Percentiles rank a stretch among this genome's conserved stretches.
These are phyloP conservation scores for Pollenia labialis DNA, from an alignment of 2,888 invertebrate genomes.

Conservation along the genomic window DNA sequence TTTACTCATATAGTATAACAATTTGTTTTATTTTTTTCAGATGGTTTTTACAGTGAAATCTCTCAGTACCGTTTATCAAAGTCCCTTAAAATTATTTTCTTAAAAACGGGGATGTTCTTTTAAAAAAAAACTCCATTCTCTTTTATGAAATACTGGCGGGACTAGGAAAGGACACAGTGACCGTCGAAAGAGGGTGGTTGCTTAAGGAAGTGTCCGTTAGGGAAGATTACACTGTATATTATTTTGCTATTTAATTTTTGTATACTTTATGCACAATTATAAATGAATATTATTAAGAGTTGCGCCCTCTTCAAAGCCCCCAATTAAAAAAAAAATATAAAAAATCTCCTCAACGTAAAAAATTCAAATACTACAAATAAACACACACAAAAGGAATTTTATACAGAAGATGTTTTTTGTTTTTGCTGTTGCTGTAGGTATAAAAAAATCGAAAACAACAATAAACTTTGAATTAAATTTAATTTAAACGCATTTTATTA, in stretches of 20 bases:
- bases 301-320: neutral
- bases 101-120: too few species aligned
- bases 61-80: too few species aligned
- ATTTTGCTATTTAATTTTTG: neutral
- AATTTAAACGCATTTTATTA: slow-evolving; percentile 11
- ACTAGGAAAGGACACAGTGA: too few species aligned
- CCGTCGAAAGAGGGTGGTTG: too few species aligned
- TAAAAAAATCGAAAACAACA: slow-evolving; percentile 5
- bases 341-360: slow-evolving; percentile 8
- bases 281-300: slow-evolving; percentile 1
- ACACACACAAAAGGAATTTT: neutral
- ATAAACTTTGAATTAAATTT: neutral
- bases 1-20: slow-evolving; percentile 2
- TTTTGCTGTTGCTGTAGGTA: neutral
- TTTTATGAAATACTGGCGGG: too few species aligned
- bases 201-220: too few species aligned
- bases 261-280: slow-evolving; percentile 23
- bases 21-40: slow-evolving; percentile 29
- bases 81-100: too few species aligned
- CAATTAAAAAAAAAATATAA: neutral
- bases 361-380: neutral
- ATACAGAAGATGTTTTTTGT: neutral
- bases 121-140: too few species aligned
- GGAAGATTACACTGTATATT: neutral
- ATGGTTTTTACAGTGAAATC: neutral